These are phyloP conservation scores for Nycteola revayana DNA, from an alignment of 2,888 invertebrate species.

Conservation along the genomic window DNA sequence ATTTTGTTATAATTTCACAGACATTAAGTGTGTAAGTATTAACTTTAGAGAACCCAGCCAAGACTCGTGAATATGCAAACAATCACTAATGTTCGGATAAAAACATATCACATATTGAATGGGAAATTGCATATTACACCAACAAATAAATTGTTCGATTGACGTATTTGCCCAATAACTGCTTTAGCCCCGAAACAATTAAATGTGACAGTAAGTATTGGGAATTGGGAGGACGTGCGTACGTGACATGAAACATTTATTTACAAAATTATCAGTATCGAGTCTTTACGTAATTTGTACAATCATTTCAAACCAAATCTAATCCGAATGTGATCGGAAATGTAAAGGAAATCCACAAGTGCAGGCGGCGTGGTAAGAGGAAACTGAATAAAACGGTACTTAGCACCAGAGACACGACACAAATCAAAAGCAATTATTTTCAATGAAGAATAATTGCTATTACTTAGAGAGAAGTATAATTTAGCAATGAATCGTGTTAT, in stretches of 20 bases:
- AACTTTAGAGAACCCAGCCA: too few relatives aligned
- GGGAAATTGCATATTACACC: too few relatives aligned
- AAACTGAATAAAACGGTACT: conserved; percentile 15
- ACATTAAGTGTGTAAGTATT: too few relatives aligned
- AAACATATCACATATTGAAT: too few relatives aligned
- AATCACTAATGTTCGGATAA: too few relatives aligned
- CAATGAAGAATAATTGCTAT: conserved; percentile 42
- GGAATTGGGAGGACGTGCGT: conserved; percentile 17
- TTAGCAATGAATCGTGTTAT: conserved; percentile 13
- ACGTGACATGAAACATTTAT: conserved; percentile 37
- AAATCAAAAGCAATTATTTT: conserved; percentile 41
- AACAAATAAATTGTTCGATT: neutral
- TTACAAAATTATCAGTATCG: conserved; percentile 29
- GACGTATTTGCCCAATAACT: conserved; percentile 1
- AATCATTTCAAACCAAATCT: too few relatives aligned
- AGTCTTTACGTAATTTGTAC: conserved; percentile 16
- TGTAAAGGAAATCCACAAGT: conserved; percentile 6
- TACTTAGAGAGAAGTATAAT: conserved; percentile 21
- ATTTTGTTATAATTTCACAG: too few relatives aligned
- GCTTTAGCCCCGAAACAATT: conserved; percentile 17
- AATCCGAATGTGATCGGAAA: conserved; percentile 8
- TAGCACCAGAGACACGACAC: conserved; percentile 19
- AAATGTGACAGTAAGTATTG: conserved; percentile 26
- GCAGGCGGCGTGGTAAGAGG: conserved; percentile 6
- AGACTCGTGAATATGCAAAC: too few relatives aligned